A percentile compares a stretch with the other conserved stretches of the same genome.
phyloP scores from a whole-genome alignment of 2,797 vertebrate genomes.

The Muraenolepis orangiensis region DNA sequence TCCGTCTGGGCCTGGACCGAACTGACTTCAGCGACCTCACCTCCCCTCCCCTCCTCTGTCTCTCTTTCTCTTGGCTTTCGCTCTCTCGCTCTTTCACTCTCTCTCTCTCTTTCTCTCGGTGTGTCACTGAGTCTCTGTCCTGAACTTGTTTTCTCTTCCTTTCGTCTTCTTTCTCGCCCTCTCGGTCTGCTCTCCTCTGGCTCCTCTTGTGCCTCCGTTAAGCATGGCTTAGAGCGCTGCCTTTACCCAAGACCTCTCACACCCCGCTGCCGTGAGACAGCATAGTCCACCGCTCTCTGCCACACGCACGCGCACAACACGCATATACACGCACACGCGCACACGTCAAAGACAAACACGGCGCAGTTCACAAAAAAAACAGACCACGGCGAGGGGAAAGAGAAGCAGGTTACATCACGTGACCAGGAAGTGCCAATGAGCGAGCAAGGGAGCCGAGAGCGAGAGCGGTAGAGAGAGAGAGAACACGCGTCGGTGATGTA shows the following conservation, averaged over 20 bases:
- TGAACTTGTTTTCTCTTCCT: slow-evolving; percentile 57
- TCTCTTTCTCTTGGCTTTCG: slow-evolving; percentile 41
- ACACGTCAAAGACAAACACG: slow-evolving; percentile 55
- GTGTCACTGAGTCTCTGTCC: slow-evolving; percentile 45
- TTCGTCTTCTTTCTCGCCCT: slow-evolving; percentile 33
- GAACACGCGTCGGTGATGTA: slow-evolving; percentile 63
- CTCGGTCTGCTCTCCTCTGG: slow-evolving; percentile 44
- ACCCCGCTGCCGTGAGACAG: slow-evolving; percentile 46
- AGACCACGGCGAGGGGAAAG: slow-evolving; percentile 52
- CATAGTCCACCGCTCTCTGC: slow-evolving; percentile 42
- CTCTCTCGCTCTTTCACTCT: slow-evolving; percentile 32
- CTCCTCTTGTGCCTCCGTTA: slow-evolving; percentile 43
- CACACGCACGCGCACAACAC: background rate
- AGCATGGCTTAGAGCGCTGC: slow-evolving; percentile 44
- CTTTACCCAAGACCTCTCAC: slow-evolving; percentile 45
- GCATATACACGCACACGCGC: background rate
- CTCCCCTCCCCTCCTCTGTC: slow-evolving; percentile 15
- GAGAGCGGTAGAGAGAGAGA: slow-evolving; percentile 57
- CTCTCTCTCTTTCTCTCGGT: slow-evolving; percentile 13
- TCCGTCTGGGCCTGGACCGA: slow-evolving; percentile 39
- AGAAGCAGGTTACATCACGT: slow-evolving; percentile 57
- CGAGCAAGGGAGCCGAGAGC: slow-evolving; percentile 41
- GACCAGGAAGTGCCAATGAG: slow-evolving; percentile 60
- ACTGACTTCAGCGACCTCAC: slow-evolving; percentile 51
- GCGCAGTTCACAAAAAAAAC: slow-evolving; percentile 55